Evolutionary conservation across 2,888 invertebrate genomes (phyloP), one percentile per base, ranked within the genome.

Genomic region (Cheiracanthium punctorium): DNA sequence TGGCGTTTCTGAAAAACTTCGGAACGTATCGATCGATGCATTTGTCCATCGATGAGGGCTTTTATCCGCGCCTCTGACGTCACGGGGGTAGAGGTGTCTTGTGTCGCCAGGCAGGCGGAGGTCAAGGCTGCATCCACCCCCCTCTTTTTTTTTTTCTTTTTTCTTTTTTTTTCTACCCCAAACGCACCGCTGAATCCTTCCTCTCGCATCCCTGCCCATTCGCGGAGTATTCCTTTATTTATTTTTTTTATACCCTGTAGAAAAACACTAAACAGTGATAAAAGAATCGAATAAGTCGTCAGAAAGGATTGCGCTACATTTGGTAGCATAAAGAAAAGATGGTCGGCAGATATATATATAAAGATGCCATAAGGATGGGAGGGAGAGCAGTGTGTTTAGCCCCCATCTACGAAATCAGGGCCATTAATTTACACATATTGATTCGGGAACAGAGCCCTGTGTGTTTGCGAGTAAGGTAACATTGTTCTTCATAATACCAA

Each of bases 61-160:
- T 84, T 84, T 84, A 77, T 77, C 76, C 84, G 32, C 71, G 71
- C 32, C 65, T 75, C 73, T 84, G 84, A 84, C 84, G 84, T 84
- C 84, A 84, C 64, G 33, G 52, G 72, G 73, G 84, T 84, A 84
- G 84, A 84, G 84, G 84, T 84, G 84, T 84, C 84, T 77, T 33
- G 33, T 84, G 84, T 84, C 84, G 84, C 84, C 84, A 84, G 77
- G 52, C 72, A 32, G 84, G 77, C 84, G 84, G 84, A 84, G 84
- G 84, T 84, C 84, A 84, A 84, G 84, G 84, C 84, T 84, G 75
- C 73, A 32, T 33, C 32, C 67, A 65, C 24, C 52, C 33, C 28
- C 28, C 32, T 24, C 52, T 30, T 43, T 28, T 29, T n/a, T 32
- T 32, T 69, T 58, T 64, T 37, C 24, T 48, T 20, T 41, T 8